Evolutionary conservation across 1,140 invertebrate species (phyloP).

Genomic region (Ganaspis sp.): DNA sequence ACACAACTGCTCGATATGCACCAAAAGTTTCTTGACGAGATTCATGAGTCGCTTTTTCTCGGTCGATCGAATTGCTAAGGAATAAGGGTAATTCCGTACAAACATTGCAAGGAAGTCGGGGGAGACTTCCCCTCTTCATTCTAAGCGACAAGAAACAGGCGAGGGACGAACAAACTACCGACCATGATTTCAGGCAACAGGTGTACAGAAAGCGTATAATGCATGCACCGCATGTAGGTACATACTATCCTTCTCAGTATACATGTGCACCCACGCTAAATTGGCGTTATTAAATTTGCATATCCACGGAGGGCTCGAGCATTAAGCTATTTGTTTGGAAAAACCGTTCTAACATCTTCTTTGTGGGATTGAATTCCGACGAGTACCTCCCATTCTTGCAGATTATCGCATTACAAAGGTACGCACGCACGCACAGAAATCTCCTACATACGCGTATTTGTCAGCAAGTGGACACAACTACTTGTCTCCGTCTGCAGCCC

Average conservation of each 20-base stretch:
- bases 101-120: conserved; percentile 31
- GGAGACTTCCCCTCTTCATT: conserved; percentile 47
- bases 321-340: conserved; percentile 55
- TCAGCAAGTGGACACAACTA: not conserved
- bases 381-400: not conserved
- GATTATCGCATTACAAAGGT: not conserved
- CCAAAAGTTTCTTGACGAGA: not conserved
- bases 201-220: conserved; percentile 67
- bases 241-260: conserved; percentile 3
- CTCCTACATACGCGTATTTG: not conserved
- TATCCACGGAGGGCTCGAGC: conserved; percentile 49
- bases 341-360: conserved; percentile 6
- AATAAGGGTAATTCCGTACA: conserved; percentile 51
- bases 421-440: not conserved
- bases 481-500: conserved; percentile 3
- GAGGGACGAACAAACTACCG: conserved; percentile 44
- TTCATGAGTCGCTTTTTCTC: not conserved
- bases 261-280: conserved; percentile 35
- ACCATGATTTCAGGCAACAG: conserved; percentile 65
- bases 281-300: conserved; percentile 65
- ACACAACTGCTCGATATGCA: no score
- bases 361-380: not conserved
- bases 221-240: conserved; percentile 46
- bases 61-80: conserved; percentile 4
- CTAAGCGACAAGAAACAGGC: conserved; percentile 58